Percentiles rank a stretch among this genome's conserved stretches.
Conservation (phyloP, 1,140 invertebrate species). For the Lordiphosa collinella region DNA sequence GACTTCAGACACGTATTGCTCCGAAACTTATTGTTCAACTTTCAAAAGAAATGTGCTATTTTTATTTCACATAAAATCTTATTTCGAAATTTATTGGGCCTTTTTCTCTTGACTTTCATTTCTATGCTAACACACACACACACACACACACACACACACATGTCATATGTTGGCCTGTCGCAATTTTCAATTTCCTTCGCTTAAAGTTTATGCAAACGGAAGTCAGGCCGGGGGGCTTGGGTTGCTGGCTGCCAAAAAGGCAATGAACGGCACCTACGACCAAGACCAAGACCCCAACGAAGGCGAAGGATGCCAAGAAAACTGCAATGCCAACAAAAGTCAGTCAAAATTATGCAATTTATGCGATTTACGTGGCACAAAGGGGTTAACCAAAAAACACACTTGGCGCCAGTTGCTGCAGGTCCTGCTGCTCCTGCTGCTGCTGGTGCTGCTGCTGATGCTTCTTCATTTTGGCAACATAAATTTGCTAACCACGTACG, state of each 20-base stretch:
- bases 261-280: slow-evolving; percentile 62
- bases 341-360: slow-evolving; percentile 79
- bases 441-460: slow-evolving; percentile 10
- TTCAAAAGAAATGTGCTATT: too few species aligned
- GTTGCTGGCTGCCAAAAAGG: slow-evolving; percentile 29
- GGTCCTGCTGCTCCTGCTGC: slow-evolving; percentile 22
- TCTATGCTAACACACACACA: too few species aligned
- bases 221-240: slow-evolving; percentile 10
- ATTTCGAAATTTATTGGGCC: too few species aligned
- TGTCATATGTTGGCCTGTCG: too few species aligned
- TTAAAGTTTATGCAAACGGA: slow-evolving; percentile 20
- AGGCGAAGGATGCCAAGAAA: slow-evolving; percentile 33
- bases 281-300: slow-evolving; percentile 7
- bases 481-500: slow-evolving; percentile 74
- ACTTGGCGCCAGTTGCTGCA: slow-evolving; percentile 62
- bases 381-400: slow-evolving; percentile 64
- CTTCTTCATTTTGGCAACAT: slow-evolving; percentile 43
- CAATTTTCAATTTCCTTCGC: background rate
- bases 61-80: too few species aligned
- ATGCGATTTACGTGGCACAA: slow-evolving; percentile 61
- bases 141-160: too few species aligned
- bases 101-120: too few species aligned
- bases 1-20: too few species aligned
- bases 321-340: slow-evolving; percentile 67
- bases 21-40: too few species aligned